Percentiles rank a stretch among this genome's conserved stretches.
phyloP scores from a whole-genome alignment of 2,888 invertebrate species.

The Sinhomidia bicolor region DNA sequence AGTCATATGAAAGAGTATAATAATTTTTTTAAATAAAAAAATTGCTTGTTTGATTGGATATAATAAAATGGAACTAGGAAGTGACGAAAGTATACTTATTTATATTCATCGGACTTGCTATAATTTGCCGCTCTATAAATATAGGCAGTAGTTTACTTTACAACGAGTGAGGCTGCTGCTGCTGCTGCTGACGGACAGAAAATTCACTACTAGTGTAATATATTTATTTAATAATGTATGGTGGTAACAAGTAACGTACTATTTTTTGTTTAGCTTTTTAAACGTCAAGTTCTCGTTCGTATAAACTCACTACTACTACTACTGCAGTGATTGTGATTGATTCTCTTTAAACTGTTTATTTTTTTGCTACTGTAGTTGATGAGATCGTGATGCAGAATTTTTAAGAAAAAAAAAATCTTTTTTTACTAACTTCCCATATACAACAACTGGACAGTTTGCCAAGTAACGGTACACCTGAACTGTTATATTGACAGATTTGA shows the following conservation, averaged over 20 bases:
- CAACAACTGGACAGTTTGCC: not conserved
- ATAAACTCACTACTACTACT: not conserved
- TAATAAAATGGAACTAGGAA: constrained; percentile 53
- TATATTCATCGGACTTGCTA: not conserved
- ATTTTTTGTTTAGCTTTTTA: constrained; percentile 19
- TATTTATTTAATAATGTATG: too few species aligned
- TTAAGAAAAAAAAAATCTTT: not conserved
- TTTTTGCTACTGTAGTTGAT: not conserved
- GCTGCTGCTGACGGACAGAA: not conserved
- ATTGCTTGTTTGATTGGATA: constrained; percentile 38
- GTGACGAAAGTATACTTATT: not conserved
- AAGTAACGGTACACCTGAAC: not conserved
- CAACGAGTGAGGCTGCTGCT: too few species aligned
- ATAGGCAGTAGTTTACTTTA: too few species aligned
- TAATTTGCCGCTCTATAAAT: not conserved
- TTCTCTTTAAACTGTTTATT: not conserved
- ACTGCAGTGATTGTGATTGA: not conserved
- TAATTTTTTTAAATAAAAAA: not conserved
- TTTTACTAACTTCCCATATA: constrained; percentile 4
- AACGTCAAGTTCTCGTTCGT: not conserved
- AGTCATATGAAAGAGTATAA: too few species aligned
- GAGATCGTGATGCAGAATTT: constrained; percentile 8
- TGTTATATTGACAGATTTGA: too few species aligned
- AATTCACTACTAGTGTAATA: too few species aligned
- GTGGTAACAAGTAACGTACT: not conserved